Percentiles rank a stretch among this genome's conserved stretches.
These are phyloP conservation scores for Labeo catla DNA, from an alignment of 2,113 vertebrate genomes.

Conservation along the genomic window DNA sequence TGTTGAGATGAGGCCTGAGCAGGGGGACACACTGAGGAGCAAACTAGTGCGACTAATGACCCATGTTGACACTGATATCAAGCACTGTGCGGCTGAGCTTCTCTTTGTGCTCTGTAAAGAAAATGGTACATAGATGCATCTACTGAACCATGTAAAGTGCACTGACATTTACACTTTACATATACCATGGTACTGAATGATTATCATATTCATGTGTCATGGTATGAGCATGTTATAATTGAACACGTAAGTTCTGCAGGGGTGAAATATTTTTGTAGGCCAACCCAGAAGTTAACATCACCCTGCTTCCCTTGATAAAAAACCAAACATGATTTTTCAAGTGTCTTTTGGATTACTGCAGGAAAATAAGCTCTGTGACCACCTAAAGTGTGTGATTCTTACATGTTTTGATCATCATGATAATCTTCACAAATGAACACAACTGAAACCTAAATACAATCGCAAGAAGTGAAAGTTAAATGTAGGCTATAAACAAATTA, in stretches of 20 bases:
- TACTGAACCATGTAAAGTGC: constrained; percentile 1
- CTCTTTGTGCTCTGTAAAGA: constrained; percentile 86
- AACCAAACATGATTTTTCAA: neutral
- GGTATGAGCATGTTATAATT: constrained; percentile 5
- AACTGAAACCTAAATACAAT: too few species aligned
- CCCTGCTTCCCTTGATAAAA: neutral
- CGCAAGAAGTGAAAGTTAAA: too few species aligned
- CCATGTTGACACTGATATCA: constrained; percentile 80
- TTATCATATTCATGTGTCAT: neutral
- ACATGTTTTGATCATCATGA: neutral
- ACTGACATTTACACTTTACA: neutral
- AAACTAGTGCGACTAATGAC: constrained; percentile 82
- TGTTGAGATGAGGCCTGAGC: constrained; percentile 71
- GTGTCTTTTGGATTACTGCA: neutral
- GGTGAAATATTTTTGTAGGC: neutral
- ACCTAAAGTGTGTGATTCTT: neutral
- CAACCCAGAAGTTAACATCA: neutral
- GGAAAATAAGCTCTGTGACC: neutral
- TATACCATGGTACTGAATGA: neutral
- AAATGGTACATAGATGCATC: constrained; percentile 69
- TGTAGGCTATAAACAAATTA: too few species aligned
- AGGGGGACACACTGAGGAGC: constrained; percentile 73
- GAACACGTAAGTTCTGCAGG: neutral
- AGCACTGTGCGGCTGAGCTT: constrained; percentile 82
- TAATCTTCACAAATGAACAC: neutral